phyloP scores from a whole-genome alignment of 2,113 vertebrate genomes.

The Potamarius usumacintae region DNA sequence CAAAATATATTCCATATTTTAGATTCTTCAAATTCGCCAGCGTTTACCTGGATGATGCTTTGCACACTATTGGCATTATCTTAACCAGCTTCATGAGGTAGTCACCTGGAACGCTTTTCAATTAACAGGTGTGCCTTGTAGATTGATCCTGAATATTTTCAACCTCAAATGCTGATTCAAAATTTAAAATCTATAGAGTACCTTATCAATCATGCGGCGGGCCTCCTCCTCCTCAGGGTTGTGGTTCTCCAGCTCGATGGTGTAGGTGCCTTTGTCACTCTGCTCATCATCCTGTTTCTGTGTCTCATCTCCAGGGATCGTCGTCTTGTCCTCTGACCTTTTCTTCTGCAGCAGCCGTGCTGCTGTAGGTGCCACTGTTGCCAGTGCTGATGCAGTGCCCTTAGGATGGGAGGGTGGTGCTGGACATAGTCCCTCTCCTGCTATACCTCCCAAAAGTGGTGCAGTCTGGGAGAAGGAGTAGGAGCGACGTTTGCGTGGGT shows the following conservation, averaged over 20 bases:
- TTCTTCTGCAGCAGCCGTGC: slow-evolving; percentile 87
- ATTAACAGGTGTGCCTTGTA: too few species aligned
- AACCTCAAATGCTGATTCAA: background rate
- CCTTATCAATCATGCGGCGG: slow-evolving; percentile 96
- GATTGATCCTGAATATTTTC: background rate
- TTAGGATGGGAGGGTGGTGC: slow-evolving; percentile 80
- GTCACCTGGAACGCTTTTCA: too few species aligned
- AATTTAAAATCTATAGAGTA: slow-evolving; percentile 59
- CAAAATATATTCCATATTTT: too few species aligned
- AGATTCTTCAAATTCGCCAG: too few species aligned
- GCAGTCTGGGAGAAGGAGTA: slow-evolving; percentile 90
- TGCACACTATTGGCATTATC: too few species aligned
- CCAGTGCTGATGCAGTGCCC: slow-evolving; percentile 72
- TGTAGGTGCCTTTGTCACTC: slow-evolving; percentile 95
- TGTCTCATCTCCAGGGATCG: slow-evolving; percentile 78
- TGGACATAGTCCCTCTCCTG: slow-evolving; percentile 80
- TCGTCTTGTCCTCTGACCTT: slow-evolving; percentile 88
- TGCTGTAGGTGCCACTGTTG: slow-evolving; percentile 76
- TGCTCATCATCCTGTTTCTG: slow-evolving; percentile 84
- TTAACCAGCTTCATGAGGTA: too few species aligned
- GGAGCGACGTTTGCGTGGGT: slow-evolving; percentile 87
- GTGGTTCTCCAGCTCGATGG: slow-evolving; percentile 92
- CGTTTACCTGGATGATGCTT: too few species aligned
- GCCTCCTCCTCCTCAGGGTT: slow-evolving; percentile 92
- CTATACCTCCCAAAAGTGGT: slow-evolving; percentile 67